Percentiles rank a stretch among this genome's conserved stretches.
These are phyloP conservation scores for Melinaea marsaeus DNA, from an alignment of 2,888 invertebrate species.

Conservation along the genomic window DNA sequence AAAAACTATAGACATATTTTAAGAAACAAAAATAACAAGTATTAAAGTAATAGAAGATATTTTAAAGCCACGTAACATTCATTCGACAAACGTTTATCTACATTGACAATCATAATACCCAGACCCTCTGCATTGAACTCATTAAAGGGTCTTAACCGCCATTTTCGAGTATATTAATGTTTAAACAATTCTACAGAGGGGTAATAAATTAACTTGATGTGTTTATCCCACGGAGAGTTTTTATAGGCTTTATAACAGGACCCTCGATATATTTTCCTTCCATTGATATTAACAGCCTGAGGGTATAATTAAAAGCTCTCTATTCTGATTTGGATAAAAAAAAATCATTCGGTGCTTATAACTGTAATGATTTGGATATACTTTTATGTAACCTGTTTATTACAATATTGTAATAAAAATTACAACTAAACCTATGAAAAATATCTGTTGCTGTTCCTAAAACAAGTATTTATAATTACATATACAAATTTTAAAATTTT, in stretches of 20 bases:
- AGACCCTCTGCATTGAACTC: constrained; percentile 15
- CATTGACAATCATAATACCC: constrained; percentile 12
- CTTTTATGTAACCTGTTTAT: no score
- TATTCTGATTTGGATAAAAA: no score
- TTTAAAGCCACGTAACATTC: neutral
- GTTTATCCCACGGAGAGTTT: constrained; percentile 37
- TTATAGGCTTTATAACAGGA: constrained; percentile 23
- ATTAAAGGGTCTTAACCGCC: constrained; percentile 21
- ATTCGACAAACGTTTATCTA: neutral
- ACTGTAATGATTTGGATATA: no score
- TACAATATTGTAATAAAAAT: no score
- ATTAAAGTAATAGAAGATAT: neutral
- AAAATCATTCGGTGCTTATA: no score
- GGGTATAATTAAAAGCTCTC: neutral
- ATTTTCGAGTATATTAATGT: constrained; percentile 22
- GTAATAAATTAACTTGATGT: constrained; percentile 38
- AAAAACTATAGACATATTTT: neutral
- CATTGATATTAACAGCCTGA: constrained; percentile 20
- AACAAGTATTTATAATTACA: no score
- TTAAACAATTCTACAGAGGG: constrained; percentile 23
- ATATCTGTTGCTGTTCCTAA: no score
- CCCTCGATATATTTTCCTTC: no score
- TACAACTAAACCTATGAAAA: no score
- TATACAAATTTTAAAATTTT: no score
- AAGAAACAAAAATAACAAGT: no score